Evolutionary conservation across 2,797 vertebrate species (phyloP), one percentile per base, ranked within the genome.

Genomic region (Todus mexicanus): DNA sequence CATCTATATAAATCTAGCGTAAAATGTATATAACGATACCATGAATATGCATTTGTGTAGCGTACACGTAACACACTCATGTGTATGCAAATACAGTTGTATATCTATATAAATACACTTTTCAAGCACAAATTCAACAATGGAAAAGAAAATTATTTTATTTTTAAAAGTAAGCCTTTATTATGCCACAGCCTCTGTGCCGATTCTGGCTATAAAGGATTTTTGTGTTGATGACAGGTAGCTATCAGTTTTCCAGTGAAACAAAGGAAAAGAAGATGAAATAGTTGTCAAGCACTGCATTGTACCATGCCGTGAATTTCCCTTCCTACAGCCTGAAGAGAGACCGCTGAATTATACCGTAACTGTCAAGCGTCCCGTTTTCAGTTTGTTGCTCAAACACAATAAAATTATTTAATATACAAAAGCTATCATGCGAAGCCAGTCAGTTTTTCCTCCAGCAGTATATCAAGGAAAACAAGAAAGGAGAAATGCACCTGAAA

Each of bases 311-410:
- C 69, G 72, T 83, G 79, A 92, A 56, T 85, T 96, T 87, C 66
- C 70, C 56, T 85, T 87, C 75, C 51, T 82, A 74, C 47, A 37
- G 84, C 91, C 83, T 92, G 65, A 79, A 92, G 74, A 61, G 77
- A 83, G 94, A 84, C 64, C 77, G 51, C 77, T 93, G 82, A 85
- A 91, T 80, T 89, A 79, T 74, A 93, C 66, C 0, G 1, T 77
- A 94, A 87, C 91, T 91, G 84, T 97, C 91, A 96, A 91, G 77
- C 2, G 12, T 78, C 92, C 86, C 93, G 93, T 84, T 97, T 97
- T 94, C 66, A 92, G 89, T 97, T 97, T 97, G 93, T 96, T 97
- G 94, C 89, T 96, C 94, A 97, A 97, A 97, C 93, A 97, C 90
- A 95, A 68, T 78, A 88, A 92, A 95, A 87, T 94, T 95, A 95